Base-by-base conservation (phyloP, 2,797 vertebrate genomes). In the Aselliscus stoliczkanus region DNA sequence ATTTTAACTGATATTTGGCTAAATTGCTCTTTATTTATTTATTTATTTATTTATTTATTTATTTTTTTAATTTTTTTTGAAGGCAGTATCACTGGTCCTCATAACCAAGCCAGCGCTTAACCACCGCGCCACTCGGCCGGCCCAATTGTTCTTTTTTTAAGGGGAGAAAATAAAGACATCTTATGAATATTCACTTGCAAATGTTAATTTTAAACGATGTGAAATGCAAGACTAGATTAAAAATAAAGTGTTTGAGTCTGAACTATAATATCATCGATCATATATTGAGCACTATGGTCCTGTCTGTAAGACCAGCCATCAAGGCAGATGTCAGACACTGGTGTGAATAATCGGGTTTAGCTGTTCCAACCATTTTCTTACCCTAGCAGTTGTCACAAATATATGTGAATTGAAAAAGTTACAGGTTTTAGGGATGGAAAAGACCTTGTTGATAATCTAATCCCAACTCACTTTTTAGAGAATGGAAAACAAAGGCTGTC, bases 111-210 rank as follows among this genome's bases (percentile, higher is more conserved):
- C n/a, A n/a, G n/a, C n/a, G n/a, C n/a, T n/a, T n/a, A n/a, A n/a
- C n/a, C n/a, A n/a, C n/a, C n/a, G n/a, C n/a, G n/a, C n/a, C n/a
- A n/a, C n/a, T n/a, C n/a, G n/a, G n/a, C n/a, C n/a, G n/a, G n/a
- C n/a, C n/a, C n/a, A n/a, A n/a, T 95, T n/a, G n/a, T n/a, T n/a
- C n/a, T n/a, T n/a, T 93, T 86, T 88, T 56, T 4, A 1, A 9
- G 70, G 25, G 27, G 9, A 52, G n/a, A 17, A 54, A 21, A 88
- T 42, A 88, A 76, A 93, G 34, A 54, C 81, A 92, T 14, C 37
- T 77, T 90, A 93, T 64, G 37, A 96, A 77, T 89, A 96, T 89
- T 75, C n/a, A 93, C 69, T 76, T 83, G 31, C 13, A 95, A 95
- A 86, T 90, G 56, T 64, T 96, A 94, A 93, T 82, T 94, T 88